Percentiles rank a stretch among this genome's conserved stretches.
Evolutionary conservation across 2,888 invertebrate genomes (phyloP).

Genomic region (Oligia fasciuncula): DNA sequence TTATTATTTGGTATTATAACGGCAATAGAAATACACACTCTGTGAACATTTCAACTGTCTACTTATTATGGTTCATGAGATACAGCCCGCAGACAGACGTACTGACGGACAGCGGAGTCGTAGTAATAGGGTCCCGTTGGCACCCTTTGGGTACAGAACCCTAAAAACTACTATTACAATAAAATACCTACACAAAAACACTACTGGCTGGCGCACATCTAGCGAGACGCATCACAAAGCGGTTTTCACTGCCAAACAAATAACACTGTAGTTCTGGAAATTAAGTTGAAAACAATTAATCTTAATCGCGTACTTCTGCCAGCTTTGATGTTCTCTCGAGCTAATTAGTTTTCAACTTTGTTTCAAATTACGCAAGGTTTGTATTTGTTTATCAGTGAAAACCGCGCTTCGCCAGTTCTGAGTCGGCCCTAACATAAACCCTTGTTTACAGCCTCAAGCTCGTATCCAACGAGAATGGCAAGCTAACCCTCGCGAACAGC

Average conservation of each 20-base stretch:
- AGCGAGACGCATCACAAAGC: too few relatives aligned
- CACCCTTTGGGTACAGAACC: neutral
- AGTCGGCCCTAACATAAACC: neutral
- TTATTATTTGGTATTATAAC: neutral
- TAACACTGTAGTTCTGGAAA: neutral
- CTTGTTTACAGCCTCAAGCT: slow-evolving; percentile 78
- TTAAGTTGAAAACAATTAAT: neutral
- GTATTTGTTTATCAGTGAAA: neutral
- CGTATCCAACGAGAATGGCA: slow-evolving; percentile 78
- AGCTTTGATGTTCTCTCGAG: neutral
- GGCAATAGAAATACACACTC: neutral
- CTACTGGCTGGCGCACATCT: neutral
- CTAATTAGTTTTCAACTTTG: neutral
- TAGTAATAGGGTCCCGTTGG: neutral
- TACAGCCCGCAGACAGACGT: neutral
- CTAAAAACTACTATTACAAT: neutral
- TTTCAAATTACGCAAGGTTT: neutral
- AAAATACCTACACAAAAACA: neutral
- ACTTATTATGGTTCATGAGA: neutral
- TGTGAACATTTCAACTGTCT: neutral
- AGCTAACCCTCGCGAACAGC: slow-evolving; percentile 77
- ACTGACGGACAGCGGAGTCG: neutral
- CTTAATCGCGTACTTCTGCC: neutral
- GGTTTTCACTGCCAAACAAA: neutral
- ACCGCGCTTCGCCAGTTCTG: neutral